Percentiles rank a stretch among this genome's conserved stretches.
These are phyloP conservation scores for Rapana venosa DNA, from an alignment of 2,888 invertebrate genomes.

Conservation along the genomic window DNA sequence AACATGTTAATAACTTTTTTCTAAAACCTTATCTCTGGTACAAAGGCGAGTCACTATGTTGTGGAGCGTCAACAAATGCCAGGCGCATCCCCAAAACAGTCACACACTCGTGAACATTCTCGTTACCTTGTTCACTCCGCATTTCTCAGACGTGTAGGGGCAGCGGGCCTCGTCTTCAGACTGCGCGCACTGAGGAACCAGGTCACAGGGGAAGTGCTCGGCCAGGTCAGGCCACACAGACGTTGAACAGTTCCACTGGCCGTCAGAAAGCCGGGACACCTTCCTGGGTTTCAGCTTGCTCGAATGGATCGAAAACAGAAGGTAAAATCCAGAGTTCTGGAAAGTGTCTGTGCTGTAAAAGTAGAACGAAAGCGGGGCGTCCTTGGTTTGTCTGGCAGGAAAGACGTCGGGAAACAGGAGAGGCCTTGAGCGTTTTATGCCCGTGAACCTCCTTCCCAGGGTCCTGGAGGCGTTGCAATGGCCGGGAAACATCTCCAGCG, in stretches of 20 bases:
- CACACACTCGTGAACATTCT: too few species aligned
- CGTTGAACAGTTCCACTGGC: neutral
- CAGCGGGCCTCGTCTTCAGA: conserved; percentile 2
- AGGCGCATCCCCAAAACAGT: too few species aligned
- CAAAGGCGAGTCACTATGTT: too few species aligned
- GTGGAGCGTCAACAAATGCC: too few species aligned
- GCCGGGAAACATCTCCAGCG: neutral
- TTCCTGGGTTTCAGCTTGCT: neutral
- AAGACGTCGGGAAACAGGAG: neutral
- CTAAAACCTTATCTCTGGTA: too few species aligned
- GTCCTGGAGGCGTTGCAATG: neutral
- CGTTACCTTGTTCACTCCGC: neutral
- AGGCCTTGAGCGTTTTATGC: neutral
- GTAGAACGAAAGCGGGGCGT: neutral
- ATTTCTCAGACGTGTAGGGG: neutral
- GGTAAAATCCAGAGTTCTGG: neutral
- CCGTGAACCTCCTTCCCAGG: neutral
- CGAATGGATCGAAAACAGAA: neutral
- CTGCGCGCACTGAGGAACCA: conserved; percentile 12
- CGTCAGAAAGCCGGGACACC: too few species aligned
- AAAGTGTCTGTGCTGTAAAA: neutral
- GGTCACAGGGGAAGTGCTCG: conserved; percentile 19
- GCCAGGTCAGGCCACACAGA: neutral
- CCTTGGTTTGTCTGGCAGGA: neutral
- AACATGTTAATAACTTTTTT: too few species aligned